Evolutionary conservation across 2,888 invertebrate species (phyloP).

Genomic region (Archips xylosteana): DNA sequence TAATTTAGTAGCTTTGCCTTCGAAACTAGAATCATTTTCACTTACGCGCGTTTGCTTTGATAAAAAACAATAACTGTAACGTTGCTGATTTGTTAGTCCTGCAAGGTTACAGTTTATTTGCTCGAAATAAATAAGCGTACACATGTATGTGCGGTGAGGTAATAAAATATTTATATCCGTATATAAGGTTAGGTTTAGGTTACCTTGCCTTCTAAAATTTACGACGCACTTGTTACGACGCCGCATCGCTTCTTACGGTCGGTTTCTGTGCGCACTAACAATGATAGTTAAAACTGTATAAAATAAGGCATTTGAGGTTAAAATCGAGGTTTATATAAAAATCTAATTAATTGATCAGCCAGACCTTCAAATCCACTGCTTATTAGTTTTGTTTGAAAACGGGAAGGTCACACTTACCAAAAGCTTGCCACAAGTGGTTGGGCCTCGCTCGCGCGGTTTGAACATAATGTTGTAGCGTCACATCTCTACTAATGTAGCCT

Average conservation of each 20-base stretch:
- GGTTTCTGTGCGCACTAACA: not conserved
- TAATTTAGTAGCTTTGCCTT: conserved; percentile 58
- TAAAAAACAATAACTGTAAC: conserved; percentile 77
- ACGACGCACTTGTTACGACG: conserved; percentile 20
- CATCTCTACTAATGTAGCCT: conserved; percentile 11
- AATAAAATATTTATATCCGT: conserved; percentile 41
- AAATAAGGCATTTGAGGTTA: not conserved
- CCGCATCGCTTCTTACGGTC: not conserved
- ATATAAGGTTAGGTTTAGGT: conserved; percentile 35
- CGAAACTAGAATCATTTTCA: conserved; percentile 60
- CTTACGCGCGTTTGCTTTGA: conserved; percentile 47
- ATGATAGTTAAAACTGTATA: not conserved
- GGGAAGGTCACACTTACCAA: conserved; percentile 27
- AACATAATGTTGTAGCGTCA: conserved; percentile 3
- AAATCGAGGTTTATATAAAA: not conserved
- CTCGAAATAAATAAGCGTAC: conserved; percentile 53
- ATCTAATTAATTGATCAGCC: no score
- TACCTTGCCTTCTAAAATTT: conserved; percentile 23
- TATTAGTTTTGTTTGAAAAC: conserved; percentile 19
- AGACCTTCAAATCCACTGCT: not conserved
- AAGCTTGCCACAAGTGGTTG: conserved; percentile 30
- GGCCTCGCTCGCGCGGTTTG: conserved; percentile 13
- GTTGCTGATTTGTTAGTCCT: conserved; percentile 74
- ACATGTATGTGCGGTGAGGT: conserved; percentile 36
- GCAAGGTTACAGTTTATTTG: conserved; percentile 70